Evolutionary conservation across 2,888 invertebrate species (phyloP).

Genomic region (Nemotelus nigrinus): DNA sequence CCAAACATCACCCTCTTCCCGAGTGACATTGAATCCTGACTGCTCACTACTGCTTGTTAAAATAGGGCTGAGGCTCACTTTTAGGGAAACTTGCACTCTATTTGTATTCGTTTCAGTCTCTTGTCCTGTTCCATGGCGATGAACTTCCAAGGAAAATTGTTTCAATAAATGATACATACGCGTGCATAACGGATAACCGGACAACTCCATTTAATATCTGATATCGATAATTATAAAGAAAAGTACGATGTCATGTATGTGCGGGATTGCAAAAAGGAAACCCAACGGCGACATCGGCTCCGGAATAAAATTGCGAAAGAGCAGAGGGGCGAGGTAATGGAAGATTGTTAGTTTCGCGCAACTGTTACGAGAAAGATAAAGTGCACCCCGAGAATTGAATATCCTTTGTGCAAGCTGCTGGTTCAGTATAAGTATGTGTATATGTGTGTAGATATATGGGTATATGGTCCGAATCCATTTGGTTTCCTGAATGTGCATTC

Average conservation of each 20-base stretch:
- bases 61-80: not conserved
- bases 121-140: too few relatives aligned
- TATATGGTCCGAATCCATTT: not conserved
- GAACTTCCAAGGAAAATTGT: not conserved
- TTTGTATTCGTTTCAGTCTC: too few relatives aligned
- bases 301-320: not conserved
- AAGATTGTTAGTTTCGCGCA: constrained; percentile 1
- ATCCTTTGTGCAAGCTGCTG: not conserved
- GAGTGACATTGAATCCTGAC: not conserved
- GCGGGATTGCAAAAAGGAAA: too few relatives aligned
- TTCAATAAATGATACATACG: constrained; percentile 5
- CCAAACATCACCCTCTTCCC: constrained; percentile 23
- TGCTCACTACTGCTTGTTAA: not conserved
- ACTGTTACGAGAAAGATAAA: constrained; percentile 35
- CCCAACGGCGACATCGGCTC: not conserved
- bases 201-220: constrained; percentile 42
- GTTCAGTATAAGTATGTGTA: not conserved
- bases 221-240: constrained; percentile 37
- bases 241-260: not conserved
- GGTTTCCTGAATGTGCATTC: constrained; percentile 30
- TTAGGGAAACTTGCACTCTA: not conserved
- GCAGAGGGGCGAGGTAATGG: not conserved
- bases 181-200: constrained; percentile 26
- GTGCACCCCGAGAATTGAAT: not conserved
- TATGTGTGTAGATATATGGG: not conserved